phyloP scores from a whole-genome alignment of 2,797 vertebrate species.

The Caiman crocodilus region DNA sequence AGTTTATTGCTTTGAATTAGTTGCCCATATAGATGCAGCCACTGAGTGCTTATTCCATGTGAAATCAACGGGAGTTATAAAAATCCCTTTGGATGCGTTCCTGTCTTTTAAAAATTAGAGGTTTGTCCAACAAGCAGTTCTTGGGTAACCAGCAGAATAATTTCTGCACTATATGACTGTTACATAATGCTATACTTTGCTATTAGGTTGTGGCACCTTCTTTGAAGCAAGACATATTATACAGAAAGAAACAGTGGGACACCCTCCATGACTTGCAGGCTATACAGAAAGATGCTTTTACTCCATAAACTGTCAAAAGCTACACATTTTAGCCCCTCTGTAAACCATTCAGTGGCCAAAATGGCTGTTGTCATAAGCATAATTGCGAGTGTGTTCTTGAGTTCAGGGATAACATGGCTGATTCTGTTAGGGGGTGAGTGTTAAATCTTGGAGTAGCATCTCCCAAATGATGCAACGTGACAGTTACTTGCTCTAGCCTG shows the following conservation, averaged over 20 bases:
- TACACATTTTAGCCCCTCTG: neutral
- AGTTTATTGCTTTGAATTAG: too few relatives aligned
- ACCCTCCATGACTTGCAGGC: rapidly evolving
- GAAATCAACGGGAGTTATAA: neutral
- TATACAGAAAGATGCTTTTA: neutral
- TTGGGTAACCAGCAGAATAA: neutral
- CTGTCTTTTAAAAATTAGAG: neutral
- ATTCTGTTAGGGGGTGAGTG: neutral
- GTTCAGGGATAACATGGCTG: neutral
- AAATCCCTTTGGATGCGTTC: too few relatives aligned
- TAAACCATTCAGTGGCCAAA: neutral
- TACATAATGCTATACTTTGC: neutral
- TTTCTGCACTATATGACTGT: neutral
- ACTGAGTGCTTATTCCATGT: rapidly evolving
- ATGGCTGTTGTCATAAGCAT: neutral
- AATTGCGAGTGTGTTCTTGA: neutral
- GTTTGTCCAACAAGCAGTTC: neutral
- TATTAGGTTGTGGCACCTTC: neutral
- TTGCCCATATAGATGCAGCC: too few relatives aligned
- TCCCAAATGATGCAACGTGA: neutral
- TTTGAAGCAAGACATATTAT: neutral
- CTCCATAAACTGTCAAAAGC: neutral
- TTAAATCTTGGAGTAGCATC: neutral
- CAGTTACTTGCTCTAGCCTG: neutral
- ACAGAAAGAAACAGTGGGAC: neutral